Percentiles rank a stretch among this genome's conserved stretches.
phyloP scores from a whole-genome alignment of 2,113 vertebrate genomes.

The Scomber colias region DNA sequence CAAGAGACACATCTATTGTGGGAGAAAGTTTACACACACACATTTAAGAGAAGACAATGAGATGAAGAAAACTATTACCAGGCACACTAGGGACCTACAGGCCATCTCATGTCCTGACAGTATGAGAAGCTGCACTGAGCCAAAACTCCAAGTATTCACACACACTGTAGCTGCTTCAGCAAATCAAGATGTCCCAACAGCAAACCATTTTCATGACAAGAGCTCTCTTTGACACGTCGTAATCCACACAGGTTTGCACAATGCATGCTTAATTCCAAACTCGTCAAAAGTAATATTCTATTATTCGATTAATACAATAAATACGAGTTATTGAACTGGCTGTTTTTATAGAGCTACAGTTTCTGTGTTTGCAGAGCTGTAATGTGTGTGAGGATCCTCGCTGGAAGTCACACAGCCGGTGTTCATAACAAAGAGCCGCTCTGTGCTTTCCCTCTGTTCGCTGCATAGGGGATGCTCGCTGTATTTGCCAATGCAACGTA shows the following conservation, averaged over 20 bases:
- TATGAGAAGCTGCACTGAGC: background rate
- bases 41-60: conserved; percentile 41
- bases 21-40: conserved; percentile 43
- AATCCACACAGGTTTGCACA: conserved; percentile 3
- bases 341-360: background rate
- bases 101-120: background rate
- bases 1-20: conserved; percentile 49
- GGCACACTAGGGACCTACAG: conserved; percentile 7
- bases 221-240: background rate
- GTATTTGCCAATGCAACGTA: background rate
- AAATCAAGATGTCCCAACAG: conserved; percentile 9
- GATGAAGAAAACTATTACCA: conserved; percentile 25
- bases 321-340: background rate
- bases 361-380: conserved; percentile 10
- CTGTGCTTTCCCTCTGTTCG: background rate
- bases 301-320: background rate
- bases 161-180: background rate
- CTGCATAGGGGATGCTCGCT: background rate
- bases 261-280: too few species aligned
- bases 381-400: background rate
- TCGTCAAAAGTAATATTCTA: too few species aligned
- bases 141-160: background rate
- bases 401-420: background rate
- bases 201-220: background rate
- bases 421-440: background rate